Percentiles rank a stretch among this genome's conserved stretches.
phyloP scores from a whole-genome alignment of 2,888 invertebrate genomes.

The Drosophila eohydei region DNA sequence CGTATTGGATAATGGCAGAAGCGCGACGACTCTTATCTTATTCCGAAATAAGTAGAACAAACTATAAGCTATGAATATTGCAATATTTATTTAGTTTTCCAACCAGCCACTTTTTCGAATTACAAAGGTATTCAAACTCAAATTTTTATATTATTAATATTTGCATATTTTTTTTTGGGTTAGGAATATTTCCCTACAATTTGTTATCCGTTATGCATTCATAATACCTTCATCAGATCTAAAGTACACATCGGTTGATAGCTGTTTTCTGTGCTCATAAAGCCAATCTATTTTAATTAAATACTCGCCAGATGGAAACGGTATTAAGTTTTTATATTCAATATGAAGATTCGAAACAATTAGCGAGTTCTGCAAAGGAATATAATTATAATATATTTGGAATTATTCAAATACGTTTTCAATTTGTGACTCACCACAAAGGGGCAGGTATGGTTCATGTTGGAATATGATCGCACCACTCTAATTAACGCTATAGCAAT shows the following conservation, averaged over 20 bases:
- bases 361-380: background rate
- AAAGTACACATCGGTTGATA: background rate
- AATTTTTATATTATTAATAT: too few species aligned
- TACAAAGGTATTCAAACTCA: too few species aligned
- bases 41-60: background rate
- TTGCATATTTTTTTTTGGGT: too few species aligned
- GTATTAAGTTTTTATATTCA: background rate
- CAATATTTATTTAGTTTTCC: background rate
- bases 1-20: background rate
- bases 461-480: background rate
- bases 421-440: background rate
- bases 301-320: constrained; percentile 3
- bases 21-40: too few species aligned
- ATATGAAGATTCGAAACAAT: background rate
- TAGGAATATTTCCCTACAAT: too few species aligned
- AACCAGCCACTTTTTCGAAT: too few species aligned
- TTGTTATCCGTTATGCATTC: too few species aligned
- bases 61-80: background rate
- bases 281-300: background rate
- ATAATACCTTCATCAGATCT: background rate
- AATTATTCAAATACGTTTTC: background rate
- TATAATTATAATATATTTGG: background rate
- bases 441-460: background rate
- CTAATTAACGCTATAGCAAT: background rate
- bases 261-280: background rate